These are phyloP conservation scores for Falcaria lacertinaria DNA, from an alignment of 2,888 invertebrate genomes.

Conservation along the genomic window DNA sequence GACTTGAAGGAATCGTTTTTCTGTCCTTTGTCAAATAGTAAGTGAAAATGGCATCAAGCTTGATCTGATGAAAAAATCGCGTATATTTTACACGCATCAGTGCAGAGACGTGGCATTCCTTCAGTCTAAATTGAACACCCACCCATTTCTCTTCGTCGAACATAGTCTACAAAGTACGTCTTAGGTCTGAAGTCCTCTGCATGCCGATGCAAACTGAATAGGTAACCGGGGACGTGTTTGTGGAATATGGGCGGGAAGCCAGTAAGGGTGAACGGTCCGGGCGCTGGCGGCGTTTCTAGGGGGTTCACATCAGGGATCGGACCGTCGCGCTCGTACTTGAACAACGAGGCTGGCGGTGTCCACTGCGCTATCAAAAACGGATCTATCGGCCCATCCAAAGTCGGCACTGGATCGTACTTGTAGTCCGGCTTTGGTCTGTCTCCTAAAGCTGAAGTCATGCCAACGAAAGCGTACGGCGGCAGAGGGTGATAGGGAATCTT, in stretches of 20 bases:
- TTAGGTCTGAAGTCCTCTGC: conserved; percentile 69
- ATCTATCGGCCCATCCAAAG: conserved; percentile 62
- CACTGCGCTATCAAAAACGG: conserved; percentile 55
- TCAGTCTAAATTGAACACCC: conserved; percentile 75
- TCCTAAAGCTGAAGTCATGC: conserved; percentile 67
- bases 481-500: conserved; percentile 57
- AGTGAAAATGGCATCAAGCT: conserved; percentile 39
- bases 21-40: conserved; percentile 41
- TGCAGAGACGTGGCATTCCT: conserved; percentile 53
- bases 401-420: conserved; percentile 61
- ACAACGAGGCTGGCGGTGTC: conserved; percentile 59
- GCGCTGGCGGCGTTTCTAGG: conserved; percentile 47
- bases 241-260: conserved; percentile 72
- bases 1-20: conserved; percentile 63
- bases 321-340: conserved; percentile 66
- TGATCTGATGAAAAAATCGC: conserved; percentile 12
- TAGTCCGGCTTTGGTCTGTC: conserved; percentile 63
- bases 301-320: conserved; percentile 64
- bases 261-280: conserved; percentile 65
- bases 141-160: conserved; percentile 75
- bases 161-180: conserved; percentile 77
- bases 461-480: conserved; percentile 63
- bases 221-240: conserved; percentile 71
- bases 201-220: conserved; percentile 66
- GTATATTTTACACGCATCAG: conserved; percentile 22